Evolutionary conservation across 2,113 vertebrate genomes (phyloP).

Genomic region (Burhinus bistriatus): DNA sequence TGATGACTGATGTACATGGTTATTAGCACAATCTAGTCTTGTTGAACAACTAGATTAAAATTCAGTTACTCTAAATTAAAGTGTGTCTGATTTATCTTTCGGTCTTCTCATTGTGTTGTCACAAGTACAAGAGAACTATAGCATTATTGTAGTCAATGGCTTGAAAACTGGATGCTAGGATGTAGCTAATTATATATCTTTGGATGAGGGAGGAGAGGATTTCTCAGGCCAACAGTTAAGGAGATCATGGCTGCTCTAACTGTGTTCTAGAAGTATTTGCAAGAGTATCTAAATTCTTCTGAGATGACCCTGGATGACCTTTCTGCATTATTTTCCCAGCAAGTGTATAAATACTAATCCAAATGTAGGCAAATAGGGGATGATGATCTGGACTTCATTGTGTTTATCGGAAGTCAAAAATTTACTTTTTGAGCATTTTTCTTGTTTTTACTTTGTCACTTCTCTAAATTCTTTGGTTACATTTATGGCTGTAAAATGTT

Average conservation of each 20-base stretch:
- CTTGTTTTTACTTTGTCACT: neutral
- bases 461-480: neutral
- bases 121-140: neutral
- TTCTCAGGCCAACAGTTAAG: neutral
- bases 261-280: neutral
- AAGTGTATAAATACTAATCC: neutral
- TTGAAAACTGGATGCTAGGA: neutral
- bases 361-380: neutral
- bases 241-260: neutral
- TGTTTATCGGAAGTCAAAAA: neutral
- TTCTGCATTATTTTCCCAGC: neutral
- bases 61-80: neutral
- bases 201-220: neutral
- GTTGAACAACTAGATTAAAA: neutral
- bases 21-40: neutral
- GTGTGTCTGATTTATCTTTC: neutral
- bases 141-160: neutral
- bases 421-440: neutral
- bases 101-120: neutral
- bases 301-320: neutral
- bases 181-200: neutral
- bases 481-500: neutral
- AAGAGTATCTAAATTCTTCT: neutral
- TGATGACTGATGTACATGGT: neutral
- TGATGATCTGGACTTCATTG: neutral